A percentile compares a stretch with the other conserved stretches of the same genome.
These are phyloP conservation scores for Bambusicola thoracicus DNA, from an alignment of 2,113 vertebrate genomes.

Conservation along the genomic window DNA sequence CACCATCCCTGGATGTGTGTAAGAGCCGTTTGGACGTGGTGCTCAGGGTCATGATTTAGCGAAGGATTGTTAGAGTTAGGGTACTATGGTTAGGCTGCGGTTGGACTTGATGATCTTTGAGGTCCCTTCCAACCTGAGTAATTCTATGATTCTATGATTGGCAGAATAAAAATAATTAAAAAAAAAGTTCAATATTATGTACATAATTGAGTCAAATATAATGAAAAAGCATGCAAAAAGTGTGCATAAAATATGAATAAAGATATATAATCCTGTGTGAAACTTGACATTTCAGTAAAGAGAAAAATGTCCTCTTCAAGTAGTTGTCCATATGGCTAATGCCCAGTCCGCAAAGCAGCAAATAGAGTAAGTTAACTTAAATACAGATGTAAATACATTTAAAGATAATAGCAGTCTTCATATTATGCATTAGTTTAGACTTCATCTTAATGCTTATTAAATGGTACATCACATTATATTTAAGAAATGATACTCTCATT, in stretches of 20 bases:
- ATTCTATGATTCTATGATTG: too few species aligned
- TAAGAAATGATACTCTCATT: neutral
- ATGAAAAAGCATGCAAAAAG: neutral
- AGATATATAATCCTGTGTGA: neutral
- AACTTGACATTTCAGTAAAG: neutral
- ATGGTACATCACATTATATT: neutral
- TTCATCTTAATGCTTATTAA: neutral
- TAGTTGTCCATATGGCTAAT: neutral
- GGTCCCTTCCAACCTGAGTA: too few species aligned
- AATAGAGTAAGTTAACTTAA: neutral
- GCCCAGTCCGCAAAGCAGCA: neutral
- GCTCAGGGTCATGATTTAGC: too few species aligned
- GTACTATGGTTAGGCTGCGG: too few species aligned
- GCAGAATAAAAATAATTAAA: neutral
- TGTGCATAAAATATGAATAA: neutral
- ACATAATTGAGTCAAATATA: neutral
- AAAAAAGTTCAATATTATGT: neutral
- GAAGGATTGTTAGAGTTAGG: too few species aligned
- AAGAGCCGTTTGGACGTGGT: too few species aligned
- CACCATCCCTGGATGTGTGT: too few species aligned
- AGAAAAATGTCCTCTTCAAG: neutral
- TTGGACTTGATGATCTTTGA: too few species aligned
- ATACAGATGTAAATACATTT: neutral
- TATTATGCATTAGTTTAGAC: neutral
- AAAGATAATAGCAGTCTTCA: neutral